Conservation (phyloP, 2,797 vertebrate species). For the Xiphophorus birchmanni region DNA sequence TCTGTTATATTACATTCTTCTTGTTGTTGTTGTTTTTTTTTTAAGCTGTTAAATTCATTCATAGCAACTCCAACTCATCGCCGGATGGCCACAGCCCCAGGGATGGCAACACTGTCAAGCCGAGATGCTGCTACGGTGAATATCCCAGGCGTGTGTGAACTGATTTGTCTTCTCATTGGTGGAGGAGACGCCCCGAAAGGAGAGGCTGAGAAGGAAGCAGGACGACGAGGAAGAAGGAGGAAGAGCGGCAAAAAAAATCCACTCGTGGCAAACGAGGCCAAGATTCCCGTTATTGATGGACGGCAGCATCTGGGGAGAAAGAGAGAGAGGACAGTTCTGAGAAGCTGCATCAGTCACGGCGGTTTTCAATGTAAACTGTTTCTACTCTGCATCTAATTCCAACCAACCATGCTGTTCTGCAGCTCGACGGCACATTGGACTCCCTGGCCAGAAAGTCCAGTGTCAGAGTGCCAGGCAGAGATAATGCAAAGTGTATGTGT, state of each 20-base stretch:
- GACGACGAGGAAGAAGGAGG: slow-evolving; percentile 35
- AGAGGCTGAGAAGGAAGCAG: slow-evolving; percentile 19
- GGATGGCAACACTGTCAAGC: slow-evolving; percentile 37
- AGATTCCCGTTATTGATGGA: slow-evolving; percentile 62
- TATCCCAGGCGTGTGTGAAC: slow-evolving; percentile 16
- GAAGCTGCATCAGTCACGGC: slow-evolving; percentile 65
- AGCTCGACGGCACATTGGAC: slow-evolving; percentile 50
- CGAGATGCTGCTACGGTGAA: slow-evolving; percentile 23
- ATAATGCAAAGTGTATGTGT: slow-evolving; percentile 19
- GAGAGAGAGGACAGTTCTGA: slow-evolving; percentile 2
- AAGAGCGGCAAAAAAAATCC: slow-evolving; percentile 43
- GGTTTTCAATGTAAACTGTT: slow-evolving; percentile 67
- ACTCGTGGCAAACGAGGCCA: slow-evolving; percentile 30
- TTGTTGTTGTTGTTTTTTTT: slow-evolving; percentile 43
- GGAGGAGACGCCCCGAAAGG: slow-evolving; percentile 22
- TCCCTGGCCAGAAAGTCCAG: slow-evolving; percentile 55
- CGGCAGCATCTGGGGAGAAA: slow-evolving; percentile 67
- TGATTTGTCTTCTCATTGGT: slow-evolving; percentile 42
- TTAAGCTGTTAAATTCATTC: slow-evolving; percentile 62
- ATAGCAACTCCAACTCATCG: slow-evolving; percentile 44
- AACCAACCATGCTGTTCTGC: slow-evolving; percentile 30
- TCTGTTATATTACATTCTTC: slow-evolving; percentile 79
- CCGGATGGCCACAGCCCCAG: slow-evolving; percentile 35
- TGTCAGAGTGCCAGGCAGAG: slow-evolving; percentile 35
- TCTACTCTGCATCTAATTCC: slow-evolving; percentile 52